phyloP scores from a whole-genome alignment of 2,797 vertebrate genomes.

The Sternarchorhynchus goeldii region DNA sequence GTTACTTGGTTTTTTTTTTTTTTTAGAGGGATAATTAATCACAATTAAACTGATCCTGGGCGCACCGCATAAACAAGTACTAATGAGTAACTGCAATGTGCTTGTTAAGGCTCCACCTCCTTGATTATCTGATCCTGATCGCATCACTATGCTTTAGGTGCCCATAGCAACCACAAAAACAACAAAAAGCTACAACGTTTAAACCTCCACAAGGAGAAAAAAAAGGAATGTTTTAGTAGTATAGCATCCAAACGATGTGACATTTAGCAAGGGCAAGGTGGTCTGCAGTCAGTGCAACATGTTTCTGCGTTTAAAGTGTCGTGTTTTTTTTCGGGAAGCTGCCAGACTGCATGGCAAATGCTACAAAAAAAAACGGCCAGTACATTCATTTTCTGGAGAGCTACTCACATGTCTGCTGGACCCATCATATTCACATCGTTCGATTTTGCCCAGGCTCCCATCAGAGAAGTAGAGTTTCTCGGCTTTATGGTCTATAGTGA shows the following conservation, averaged over 20 bases:
- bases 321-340: too few relatives aligned
- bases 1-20: slow-evolving; percentile 27
- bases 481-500: slow-evolving; percentile 92
- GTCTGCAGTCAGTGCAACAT: too few relatives aligned
- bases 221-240: not conserved
- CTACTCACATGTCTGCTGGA: slow-evolving; percentile 91
- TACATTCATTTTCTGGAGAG: not conserved
- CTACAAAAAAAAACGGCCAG: not conserved
- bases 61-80: slow-evolving; percentile 22
- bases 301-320: too few relatives aligned
- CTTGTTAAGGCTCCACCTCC: slow-evolving; percentile 39
- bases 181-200: not conserved
- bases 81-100: slow-evolving; percentile 31
- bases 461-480: slow-evolving; percentile 99
- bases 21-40: slow-evolving; percentile 43
- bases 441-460: slow-evolving; percentile 93
- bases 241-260: not conserved
- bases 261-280: not conserved
- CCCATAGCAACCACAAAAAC: not conserved
- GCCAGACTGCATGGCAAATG: too few relatives aligned
- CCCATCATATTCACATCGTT: slow-evolving; percentile 96
- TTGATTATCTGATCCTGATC: slow-evolving; percentile 5
- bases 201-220: not conserved
- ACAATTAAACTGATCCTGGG: slow-evolving; percentile 39
- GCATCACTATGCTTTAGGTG: slow-evolving; percentile 5